phyloP scores from a whole-genome alignment of 2,888 invertebrate species.

The Auanema freiburgensis region DNA sequence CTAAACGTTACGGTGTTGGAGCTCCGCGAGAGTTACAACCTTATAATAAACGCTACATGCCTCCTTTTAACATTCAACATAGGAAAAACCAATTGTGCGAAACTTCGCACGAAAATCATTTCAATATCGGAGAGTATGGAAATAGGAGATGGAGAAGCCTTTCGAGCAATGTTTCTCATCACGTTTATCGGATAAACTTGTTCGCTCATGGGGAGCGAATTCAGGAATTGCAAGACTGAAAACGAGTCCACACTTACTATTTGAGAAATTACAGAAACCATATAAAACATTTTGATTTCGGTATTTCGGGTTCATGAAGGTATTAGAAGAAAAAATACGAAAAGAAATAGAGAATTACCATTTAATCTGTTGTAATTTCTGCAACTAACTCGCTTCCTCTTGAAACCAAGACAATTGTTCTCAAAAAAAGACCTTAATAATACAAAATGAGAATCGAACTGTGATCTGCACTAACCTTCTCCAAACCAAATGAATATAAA shows the following conservation, averaged over 20 bases:
- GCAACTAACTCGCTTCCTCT: too few relatives aligned
- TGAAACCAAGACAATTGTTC: too few relatives aligned
- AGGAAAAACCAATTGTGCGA: too few relatives aligned
- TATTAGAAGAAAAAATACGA: not conserved
- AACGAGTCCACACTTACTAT: too few relatives aligned
- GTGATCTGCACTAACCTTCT: not conserved
- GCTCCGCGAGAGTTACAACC: too few relatives aligned
- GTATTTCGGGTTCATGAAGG: not conserved
- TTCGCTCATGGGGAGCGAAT: not conserved
- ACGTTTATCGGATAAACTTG: constrained; percentile 3
- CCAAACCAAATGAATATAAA: not conserved
- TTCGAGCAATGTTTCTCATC: constrained; percentile 8
- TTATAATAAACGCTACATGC: too few relatives aligned
- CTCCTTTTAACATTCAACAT: too few relatives aligned
- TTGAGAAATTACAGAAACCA: too few relatives aligned
- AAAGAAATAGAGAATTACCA: too few relatives aligned
- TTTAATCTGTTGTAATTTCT: too few relatives aligned
- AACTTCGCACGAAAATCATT: not conserved
- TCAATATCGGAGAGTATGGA: not conserved
- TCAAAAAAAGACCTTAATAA: not conserved
- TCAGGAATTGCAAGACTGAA: not conserved
- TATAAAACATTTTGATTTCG: too few relatives aligned
- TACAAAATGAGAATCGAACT: not conserved
- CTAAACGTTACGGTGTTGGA: not conserved
- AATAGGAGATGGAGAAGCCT: not conserved